Base-by-base conservation (phyloP, 1,140 invertebrate genomes). In the Dendroctonus ponderosae region DNA sequence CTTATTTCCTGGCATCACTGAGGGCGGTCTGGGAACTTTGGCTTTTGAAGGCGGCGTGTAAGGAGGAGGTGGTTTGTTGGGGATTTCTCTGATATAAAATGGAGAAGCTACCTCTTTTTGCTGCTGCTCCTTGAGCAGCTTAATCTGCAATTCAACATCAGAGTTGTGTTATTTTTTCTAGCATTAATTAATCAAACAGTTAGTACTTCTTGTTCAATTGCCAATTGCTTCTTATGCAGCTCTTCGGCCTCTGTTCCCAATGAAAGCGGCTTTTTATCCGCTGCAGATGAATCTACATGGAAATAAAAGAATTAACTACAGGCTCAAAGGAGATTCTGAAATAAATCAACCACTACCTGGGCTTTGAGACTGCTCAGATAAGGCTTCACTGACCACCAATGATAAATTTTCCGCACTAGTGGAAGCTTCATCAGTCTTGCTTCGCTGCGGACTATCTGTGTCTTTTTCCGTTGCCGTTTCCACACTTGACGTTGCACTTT, bases 1-100 rank as follows among this genome's bases (percentile, higher is more conserved):
- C 8, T 79, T 72, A 8, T 79, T 80, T 0, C 77, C 75, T 3
- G 83, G 83, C 9, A 83, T 75, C 5, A 83, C 78, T 0, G 66
- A 67, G 12, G 75, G 12, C 74, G 69, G 11, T 76, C 77, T 39
- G 71, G 73, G 9, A 74, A 78, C 15, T 78, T 75, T 8, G 12
- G 56, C 37, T 61, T 57, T 66, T 2, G 72, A 78, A 0, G 84
- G 86, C 12, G 84, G 87, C 6, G 84, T 87, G 68, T 90, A 90
- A 0, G 88, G 88, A 0, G 88, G 88, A 6, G 88, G 88, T 7
- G 87, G 87, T 74, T 90, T 89, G 69, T 87, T 86, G n/a, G 87
- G 86, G 62, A 89, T 87, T 75, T 87, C 85, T 42, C 86, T 77
- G 8, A 87, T 79, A 62, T 84, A 87, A 44, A 81, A 71, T 61